These are phyloP conservation scores for Biston betularia DNA, from an alignment of 2,888 invertebrate species.

Conservation along the genomic window DNA sequence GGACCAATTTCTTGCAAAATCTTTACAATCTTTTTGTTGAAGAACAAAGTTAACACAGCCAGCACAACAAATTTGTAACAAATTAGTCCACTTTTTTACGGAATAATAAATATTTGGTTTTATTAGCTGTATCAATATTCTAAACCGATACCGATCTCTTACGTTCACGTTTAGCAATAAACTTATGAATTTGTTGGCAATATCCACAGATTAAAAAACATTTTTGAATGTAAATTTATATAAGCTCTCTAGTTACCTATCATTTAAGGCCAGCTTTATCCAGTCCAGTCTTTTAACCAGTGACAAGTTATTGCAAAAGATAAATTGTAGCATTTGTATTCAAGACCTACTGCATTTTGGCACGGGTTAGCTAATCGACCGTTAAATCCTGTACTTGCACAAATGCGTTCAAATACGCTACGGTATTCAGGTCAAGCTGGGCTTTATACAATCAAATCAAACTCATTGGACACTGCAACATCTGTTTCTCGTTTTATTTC, in stretches of 20 bases:
- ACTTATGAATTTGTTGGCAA: no score
- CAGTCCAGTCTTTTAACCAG: not conserved
- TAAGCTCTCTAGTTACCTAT: not conserved
- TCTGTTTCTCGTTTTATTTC: conserved; percentile 4
- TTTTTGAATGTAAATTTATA: no score
- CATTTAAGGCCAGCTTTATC: not conserved
- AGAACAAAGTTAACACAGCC: no score
- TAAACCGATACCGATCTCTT: no score
- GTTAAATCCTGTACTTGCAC: conserved; percentile 24
- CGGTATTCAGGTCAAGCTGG: conserved; percentile 32
- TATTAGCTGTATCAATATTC: no score
- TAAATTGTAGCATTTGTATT: conserved; percentile 28
- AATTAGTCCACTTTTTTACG: no score
- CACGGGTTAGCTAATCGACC: conserved; percentile 26
- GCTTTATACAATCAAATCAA: conserved; percentile 18
- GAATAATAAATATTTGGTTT: no score
- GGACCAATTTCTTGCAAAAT: no score
- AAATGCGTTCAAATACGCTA: conserved; percentile 22
- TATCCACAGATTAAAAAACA: no score
- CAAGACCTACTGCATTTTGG: conserved; percentile 30
- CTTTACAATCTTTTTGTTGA: no score
- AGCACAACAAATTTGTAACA: no score
- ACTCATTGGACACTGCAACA: conserved; percentile 3
- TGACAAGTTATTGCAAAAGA: conserved; percentile 17
- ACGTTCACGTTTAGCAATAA: no score